Base-by-base conservation (phyloP, 2,888 invertebrate genomes). In the Belgica antarctica region DNA sequence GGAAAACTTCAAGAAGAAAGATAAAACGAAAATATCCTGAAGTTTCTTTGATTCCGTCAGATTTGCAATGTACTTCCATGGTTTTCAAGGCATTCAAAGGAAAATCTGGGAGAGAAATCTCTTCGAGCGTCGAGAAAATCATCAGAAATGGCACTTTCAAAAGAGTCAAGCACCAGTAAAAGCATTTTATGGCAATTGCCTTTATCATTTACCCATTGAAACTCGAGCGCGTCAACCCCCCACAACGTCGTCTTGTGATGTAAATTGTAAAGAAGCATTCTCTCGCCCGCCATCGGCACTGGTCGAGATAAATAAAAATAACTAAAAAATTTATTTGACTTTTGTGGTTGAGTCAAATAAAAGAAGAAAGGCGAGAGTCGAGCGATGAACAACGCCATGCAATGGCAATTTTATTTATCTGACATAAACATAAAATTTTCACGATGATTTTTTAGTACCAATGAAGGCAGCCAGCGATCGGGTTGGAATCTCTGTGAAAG, bases 151-250 rank as follows among this genome's bases (percentile, higher is more conserved):
- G 12, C 52, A 52, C 41, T 41, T 17, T 22, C 5, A 17, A 8
- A 19, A 8, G 52, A 52, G 52, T 52, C 52, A 66, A 66, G 19
- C 27, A 66, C 47, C 65, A 47, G 65, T 66, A 66, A 66, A 66
- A 66, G 34, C 62, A 31, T 31, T 62, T 62, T 62, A 62, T 62
- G 47, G 65, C 65, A 47, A 66, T 66, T 66, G 65, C 65, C 65
- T 66, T 66, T 66, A 66, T 66, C 65, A 66, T 66, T 66, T 66
- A 46, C n/a, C 65, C 65, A 66, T 66, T 66, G 65, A 66, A 19
- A 47, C 25, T 66, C 36, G 34, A 63, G 63, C 15, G 17, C 15
- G 47, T 27, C 62, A 22, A 19, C 63, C 41, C 34, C 10, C 41
- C 41, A 41, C 15, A n/a, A 41, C 12, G 41, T 52, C 22, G 52